Conservation (phyloP, 2,888 invertebrate genomes). For the Oasisia sp. region DNA sequence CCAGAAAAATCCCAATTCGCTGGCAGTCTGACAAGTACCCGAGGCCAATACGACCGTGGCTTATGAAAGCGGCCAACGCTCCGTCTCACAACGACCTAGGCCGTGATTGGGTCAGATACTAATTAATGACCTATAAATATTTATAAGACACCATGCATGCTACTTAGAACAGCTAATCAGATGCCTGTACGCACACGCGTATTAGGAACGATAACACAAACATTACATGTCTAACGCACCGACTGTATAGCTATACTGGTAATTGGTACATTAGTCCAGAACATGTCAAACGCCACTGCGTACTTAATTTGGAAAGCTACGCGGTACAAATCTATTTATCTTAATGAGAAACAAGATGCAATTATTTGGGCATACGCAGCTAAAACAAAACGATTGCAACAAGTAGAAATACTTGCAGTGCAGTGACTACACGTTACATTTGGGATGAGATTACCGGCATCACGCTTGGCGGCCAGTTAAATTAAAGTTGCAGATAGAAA, state of each 20-base stretch:
- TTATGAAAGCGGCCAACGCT: neutral
- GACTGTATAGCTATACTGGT: neutral
- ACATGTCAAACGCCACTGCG: no score
- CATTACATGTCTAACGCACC: neutral
- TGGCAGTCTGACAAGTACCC: neutral
- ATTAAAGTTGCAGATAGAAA: no score
- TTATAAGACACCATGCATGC: neutral
- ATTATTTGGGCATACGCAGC: no score
- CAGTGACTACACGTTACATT: no score
- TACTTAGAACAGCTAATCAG: neutral
- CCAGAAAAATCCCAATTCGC: neutral
- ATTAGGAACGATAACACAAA: neutral
- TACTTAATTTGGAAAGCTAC: no score
- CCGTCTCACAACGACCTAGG: neutral
- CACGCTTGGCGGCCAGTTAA: no score
- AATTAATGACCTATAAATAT: slow-evolving; percentile 13
- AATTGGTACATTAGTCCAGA: neutral
- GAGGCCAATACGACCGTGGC: neutral
- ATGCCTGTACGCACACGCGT: neutral
- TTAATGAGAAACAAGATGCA: no score
- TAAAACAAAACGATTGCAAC: no score
- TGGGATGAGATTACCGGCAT: no score
- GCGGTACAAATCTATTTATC: no score
- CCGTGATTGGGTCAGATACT: neutral
- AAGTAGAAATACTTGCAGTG: no score